A percentile compares a stretch with the other conserved stretches of the same genome.
Evolutionary conservation across 2,797 vertebrate genomes (phyloP).

Genomic region (Chloroceryle inda): DNA sequence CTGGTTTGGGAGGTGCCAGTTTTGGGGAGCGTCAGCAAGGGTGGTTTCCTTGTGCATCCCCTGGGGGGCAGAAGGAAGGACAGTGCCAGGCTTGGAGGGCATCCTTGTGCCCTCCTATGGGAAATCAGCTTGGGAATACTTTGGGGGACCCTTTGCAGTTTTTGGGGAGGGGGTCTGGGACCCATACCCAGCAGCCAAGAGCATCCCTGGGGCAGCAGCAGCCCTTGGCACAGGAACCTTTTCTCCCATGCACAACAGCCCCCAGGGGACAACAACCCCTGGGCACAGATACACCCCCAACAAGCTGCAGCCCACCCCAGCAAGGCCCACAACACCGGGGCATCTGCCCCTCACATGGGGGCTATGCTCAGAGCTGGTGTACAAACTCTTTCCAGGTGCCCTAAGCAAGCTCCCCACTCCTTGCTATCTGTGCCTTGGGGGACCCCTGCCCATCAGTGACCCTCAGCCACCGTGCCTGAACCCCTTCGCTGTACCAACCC

Average conservation of each 20-base stretch:
- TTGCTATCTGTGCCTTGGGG: background rate
- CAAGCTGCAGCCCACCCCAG: background rate
- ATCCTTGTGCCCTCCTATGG: background rate
- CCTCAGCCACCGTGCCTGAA: background rate
- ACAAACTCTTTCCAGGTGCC: background rate
- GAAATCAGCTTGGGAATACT: background rate
- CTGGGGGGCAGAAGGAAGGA: background rate
- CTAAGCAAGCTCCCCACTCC: background rate
- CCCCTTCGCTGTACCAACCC: background rate
- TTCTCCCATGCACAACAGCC: background rate
- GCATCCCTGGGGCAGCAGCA: background rate
- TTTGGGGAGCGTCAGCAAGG: background rate
- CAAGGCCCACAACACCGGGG: background rate
- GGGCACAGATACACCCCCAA: background rate
- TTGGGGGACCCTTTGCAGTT: background rate
- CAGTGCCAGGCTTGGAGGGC: background rate
- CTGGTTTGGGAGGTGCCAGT: background rate
- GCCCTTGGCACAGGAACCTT: background rate
- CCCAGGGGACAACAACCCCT: background rate
- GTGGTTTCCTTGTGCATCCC: background rate
- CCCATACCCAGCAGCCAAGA: background rate
- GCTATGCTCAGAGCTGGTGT: background rate
- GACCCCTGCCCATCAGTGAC: fast-evolving
- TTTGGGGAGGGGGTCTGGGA: background rate
- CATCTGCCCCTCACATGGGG: background rate